Evolutionary conservation across 2,797 vertebrate species (phyloP), one percentile per base, ranked within the genome.

Genomic region (Callimico goeldii): DNA sequence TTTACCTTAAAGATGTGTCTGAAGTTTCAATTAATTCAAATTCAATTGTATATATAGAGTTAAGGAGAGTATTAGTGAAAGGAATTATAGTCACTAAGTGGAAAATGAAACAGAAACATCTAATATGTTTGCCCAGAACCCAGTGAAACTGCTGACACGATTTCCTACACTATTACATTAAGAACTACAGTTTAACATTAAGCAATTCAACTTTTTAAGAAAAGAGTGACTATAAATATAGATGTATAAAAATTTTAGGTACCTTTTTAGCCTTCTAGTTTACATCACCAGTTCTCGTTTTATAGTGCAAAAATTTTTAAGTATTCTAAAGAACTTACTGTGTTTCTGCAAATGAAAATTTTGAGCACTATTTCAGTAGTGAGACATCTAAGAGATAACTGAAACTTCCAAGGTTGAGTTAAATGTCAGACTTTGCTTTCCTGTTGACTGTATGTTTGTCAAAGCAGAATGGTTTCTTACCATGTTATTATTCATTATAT

Each of bases 181-280:
- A 90, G 7, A 86, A 64, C 43, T 95, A 70, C 8, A 73, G 93
- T 95, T 87, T 94, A 80, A 77, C n/a, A 88, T 73, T 75, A 83
- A 96, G 55, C 20, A 93, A 14, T 91, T 88, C 46, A 94, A 30
- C 24, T 57, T 80, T 90, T 95, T 80, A 75, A 58, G 50, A 90
- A 96, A 90, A 5, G 55, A 83, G 15, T 92, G 3, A 87, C 83
- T 79, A 92, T 96, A 79, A 85, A 75, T 80, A 82, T 28, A 92
- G 57, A 19, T 95, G 97, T 95, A 88, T 94, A 88, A 92, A 50
- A 30, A 26, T 83, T 95, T 90, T 89, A 84, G 33, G 67, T 96
- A 61, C 33, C 28, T 89, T 95, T 90, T 91, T 82, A 91, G 43
- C 84, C 36, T 91, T 95, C 48, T 52, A 90, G 12, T 85, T 97